Conservation (phyloP, 2,113 vertebrate genomes). For the Esox niger region DNA sequence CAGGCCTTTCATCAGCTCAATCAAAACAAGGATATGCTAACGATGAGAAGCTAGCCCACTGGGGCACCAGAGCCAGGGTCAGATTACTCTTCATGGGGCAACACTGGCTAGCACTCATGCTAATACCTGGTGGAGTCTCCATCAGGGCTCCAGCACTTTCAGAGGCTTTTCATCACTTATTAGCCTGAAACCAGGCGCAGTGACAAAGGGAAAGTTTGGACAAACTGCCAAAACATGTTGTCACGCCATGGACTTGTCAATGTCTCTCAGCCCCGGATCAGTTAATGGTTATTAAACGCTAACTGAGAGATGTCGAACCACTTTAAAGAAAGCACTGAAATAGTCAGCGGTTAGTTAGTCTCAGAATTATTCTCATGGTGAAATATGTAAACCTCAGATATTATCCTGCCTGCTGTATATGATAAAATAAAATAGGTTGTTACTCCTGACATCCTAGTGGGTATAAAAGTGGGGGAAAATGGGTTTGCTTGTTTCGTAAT, state of each 20-base stretch:
- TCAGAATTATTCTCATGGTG: conserved; percentile 14
- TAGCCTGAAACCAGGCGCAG: conserved; percentile 38
- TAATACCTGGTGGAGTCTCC: conserved; percentile 52
- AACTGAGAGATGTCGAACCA: neutral
- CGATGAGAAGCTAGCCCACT: conserved; percentile 42
- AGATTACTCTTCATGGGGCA: conserved; percentile 56
- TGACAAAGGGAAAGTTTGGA: conserved; percentile 60
- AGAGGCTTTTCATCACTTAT: conserved; percentile 63
- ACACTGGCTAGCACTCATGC: conserved; percentile 66
- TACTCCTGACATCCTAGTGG: too few species aligned
- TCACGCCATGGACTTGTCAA: conserved; percentile 42
- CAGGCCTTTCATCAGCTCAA: conserved; percentile 57
- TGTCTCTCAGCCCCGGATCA: conserved; percentile 19
- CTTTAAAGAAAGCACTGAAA: conserved; percentile 48
- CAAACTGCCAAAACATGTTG: conserved; percentile 62
- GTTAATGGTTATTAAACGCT: neutral
- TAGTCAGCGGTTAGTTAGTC: conserved; percentile 22
- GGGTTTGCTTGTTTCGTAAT: too few species aligned
- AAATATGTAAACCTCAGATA: neutral
- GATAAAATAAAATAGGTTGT: too few species aligned
- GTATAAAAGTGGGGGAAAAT: too few species aligned
- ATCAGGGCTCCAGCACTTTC: conserved; percentile 39
- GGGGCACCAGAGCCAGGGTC: conserved; percentile 56
- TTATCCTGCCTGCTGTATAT: neutral
- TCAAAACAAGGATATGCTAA: conserved; percentile 51